Evolutionary conservation across 2,113 vertebrate species (phyloP).

Genomic region (Acanthisitta chloris): DNA sequence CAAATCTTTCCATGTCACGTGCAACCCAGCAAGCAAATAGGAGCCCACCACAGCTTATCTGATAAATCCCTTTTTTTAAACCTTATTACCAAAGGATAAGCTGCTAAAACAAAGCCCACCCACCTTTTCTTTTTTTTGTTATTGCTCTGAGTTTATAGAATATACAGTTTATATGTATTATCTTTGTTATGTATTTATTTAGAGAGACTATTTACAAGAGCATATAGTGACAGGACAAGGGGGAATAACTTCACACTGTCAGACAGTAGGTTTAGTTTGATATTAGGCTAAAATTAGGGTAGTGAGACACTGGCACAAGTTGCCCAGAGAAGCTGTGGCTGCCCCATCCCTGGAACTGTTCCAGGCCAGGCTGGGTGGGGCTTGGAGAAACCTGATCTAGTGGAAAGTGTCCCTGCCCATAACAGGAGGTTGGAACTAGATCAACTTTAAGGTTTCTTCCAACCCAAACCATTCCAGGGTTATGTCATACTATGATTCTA

Average conservation of each 20-base stretch:
- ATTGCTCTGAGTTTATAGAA: background rate
- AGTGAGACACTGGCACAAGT: rapidly evolving
- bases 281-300: background rate
- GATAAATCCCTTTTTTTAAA: background rate
- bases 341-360: background rate
- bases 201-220: background rate
- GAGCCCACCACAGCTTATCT: background rate
- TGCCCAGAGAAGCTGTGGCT: background rate
- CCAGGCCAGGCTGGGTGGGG: background rate
- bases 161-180: background rate
- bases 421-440: rapidly evolving
- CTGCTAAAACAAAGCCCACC: background rate
- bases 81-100: background rate
- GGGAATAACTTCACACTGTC: no score
- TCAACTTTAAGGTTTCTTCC: rapidly evolving
- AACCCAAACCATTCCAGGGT: background rate
- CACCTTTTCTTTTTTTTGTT: background rate
- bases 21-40: background rate
- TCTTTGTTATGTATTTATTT: background rate
- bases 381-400: background rate
- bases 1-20: background rate
- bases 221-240: rapidly evolving
- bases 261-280: background rate
- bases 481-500: no score
- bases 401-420: background rate